A percentile compares a stretch with the other conserved stretches of the same genome.
Evolutionary conservation across 2,888 invertebrate species (phyloP).

Genomic region (Mycalesis mineus): DNA sequence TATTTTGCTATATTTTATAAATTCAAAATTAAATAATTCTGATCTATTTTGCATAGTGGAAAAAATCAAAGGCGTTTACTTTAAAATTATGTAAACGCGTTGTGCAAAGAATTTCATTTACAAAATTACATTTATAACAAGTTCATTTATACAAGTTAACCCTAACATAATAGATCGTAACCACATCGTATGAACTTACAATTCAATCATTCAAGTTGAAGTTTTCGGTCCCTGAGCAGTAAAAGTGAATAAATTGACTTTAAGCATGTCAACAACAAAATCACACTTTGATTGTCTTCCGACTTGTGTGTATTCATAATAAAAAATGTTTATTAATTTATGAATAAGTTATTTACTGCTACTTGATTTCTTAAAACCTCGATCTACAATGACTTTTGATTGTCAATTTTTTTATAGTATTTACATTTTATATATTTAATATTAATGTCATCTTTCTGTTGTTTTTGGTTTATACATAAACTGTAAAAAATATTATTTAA

Average conservation of each 20-base stretch:
- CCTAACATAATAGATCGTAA: not conserved
- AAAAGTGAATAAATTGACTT: not conserved
- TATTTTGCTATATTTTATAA: not conserved
- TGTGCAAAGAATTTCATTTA: too few species aligned
- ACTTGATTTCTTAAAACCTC: not conserved
- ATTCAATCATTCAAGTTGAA: not conserved
- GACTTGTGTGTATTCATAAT: conserved; percentile 21
- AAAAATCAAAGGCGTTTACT: not conserved
- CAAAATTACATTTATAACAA: too few species aligned
- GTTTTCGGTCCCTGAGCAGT: not conserved
- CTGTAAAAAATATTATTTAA: too few species aligned
- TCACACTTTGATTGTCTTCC: conserved; percentile 32
- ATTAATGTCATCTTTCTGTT: too few species aligned
- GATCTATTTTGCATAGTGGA: not conserved
- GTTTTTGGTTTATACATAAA: too few species aligned
- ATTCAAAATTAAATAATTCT: not conserved
- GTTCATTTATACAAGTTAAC: not conserved
- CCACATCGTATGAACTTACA: not conserved
- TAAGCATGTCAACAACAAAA: conserved; percentile 25
- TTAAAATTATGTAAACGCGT: too few species aligned
- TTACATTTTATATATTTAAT: too few species aligned
- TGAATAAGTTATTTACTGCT: conserved; percentile 2
- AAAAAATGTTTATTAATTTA: conserved; percentile 14
- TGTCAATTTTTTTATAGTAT: too few species aligned
- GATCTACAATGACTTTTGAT: too few species aligned